A percentile compares a stretch with the other conserved stretches of the same genome.
Evolutionary conservation across 1,140 invertebrate genomes (phyloP).

Genomic region (Drosophila albomicans): DNA sequence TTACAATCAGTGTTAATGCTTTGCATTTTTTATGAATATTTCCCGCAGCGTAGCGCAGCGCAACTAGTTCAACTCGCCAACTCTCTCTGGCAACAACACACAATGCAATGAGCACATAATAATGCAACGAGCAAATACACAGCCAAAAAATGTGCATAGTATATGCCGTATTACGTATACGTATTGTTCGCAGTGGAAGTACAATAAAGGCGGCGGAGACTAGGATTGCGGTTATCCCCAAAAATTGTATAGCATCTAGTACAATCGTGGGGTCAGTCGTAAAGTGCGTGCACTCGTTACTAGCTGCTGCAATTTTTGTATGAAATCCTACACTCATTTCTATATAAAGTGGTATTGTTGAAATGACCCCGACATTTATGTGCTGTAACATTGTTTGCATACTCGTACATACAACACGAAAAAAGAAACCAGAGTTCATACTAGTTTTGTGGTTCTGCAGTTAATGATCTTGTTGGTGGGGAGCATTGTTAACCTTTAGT

Average conservation of each 20-base stretch:
- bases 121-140: conserved; percentile 48
- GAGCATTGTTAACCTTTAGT: conserved; percentile 33
- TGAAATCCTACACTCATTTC: conserved; percentile 28
- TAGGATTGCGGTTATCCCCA: conserved; percentile 40
- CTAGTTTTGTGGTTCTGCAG: conserved; percentile 40
- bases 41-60: conserved; percentile 40
- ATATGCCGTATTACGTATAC: conserved; percentile 16
- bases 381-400: conserved; percentile 53
- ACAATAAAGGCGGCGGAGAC: conserved; percentile 57
- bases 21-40: conserved; percentile 78
- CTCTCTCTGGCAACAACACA: conserved; percentile 13
- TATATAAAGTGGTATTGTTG: conserved; percentile 16
- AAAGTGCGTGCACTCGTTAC: conserved; percentile 23
- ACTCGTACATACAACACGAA: conserved; percentile 8
- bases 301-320: conserved; percentile 26
- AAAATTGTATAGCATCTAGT: conserved; percentile 67
- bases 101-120: conserved; percentile 69
- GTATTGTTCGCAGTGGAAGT: conserved; percentile 38
- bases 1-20: conserved; percentile 79
- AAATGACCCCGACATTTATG: conserved; percentile 12
- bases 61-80: conserved; percentile 24
- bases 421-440: conserved; percentile 3
- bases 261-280: conserved; percentile 56
- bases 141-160: conserved; percentile 26
- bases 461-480: conserved; percentile 70